Conservation (phyloP, 1,140 invertebrate species). For the Drosophila sucinea region DNA sequence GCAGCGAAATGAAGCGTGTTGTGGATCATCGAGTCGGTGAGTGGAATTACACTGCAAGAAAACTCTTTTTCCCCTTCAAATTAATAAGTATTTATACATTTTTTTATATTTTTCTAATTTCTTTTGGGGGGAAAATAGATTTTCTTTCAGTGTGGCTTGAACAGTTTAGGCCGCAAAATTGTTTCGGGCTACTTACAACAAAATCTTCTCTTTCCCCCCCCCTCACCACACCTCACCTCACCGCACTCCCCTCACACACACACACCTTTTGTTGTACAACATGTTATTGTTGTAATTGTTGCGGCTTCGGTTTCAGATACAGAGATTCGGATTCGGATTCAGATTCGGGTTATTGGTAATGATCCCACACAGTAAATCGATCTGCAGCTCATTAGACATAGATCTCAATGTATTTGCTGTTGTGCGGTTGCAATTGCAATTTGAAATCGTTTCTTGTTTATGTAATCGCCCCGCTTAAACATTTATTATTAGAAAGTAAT, state of each 20-base stretch:
- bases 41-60: slow-evolving; percentile 18
- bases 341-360: slow-evolving; percentile 28
- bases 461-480: slow-evolving; percentile 62
- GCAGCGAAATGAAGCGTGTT: slow-evolving; percentile 13
- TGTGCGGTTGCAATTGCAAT: slow-evolving; percentile 12
- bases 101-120: background rate
- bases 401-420: slow-evolving; percentile 21
- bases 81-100: background rate
- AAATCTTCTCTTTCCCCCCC: slow-evolving; percentile 2
- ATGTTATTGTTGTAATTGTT: slow-evolving; percentile 62
- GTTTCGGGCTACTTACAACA: slow-evolving; percentile 55
- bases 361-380: slow-evolving; percentile 51
- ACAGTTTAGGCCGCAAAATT: slow-evolving; percentile 57
- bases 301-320: slow-evolving; percentile 28
- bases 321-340: slow-evolving; percentile 8
- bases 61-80: background rate
- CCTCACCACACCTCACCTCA: too few species aligned
- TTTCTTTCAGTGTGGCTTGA: slow-evolving; percentile 27
- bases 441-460: slow-evolving; percentile 31
- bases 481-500: slow-evolving; percentile 45
- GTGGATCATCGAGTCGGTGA: slow-evolving; percentile 23
- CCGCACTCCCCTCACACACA: background rate
- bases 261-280: slow-evolving; percentile 24
- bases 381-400: slow-evolving; percentile 55
- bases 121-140: too few species aligned